Conservation (phyloP, 2,113 vertebrate species). For the Plotosus lineatus region DNA sequence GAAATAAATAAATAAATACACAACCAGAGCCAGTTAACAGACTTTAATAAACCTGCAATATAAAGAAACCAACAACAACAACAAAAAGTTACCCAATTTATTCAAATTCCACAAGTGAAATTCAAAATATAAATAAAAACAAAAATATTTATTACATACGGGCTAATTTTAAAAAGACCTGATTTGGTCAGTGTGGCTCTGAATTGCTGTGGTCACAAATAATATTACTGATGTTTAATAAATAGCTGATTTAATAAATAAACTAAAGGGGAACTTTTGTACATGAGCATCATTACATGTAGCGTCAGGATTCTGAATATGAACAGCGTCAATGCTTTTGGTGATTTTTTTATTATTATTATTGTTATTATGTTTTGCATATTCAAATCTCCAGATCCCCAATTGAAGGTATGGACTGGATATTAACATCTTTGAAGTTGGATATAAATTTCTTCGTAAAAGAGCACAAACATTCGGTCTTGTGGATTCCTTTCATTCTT, state of each 20-base stretch:
- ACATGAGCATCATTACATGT: slow-evolving; percentile 1
- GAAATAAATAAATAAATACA: neutral
- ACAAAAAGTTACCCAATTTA: neutral
- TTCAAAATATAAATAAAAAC: neutral
- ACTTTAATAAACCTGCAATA: slow-evolving; percentile 25
- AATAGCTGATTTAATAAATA: slow-evolving; percentile 31
- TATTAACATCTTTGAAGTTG: neutral
- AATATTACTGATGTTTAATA: slow-evolving; percentile 26
- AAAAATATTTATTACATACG: neutral
- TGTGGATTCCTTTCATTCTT: neutral
- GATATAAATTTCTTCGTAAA: neutral
- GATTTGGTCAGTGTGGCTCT: slow-evolving; percentile 5
- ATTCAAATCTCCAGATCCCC: neutral
- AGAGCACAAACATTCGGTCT: neutral
- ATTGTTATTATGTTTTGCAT: neutral
- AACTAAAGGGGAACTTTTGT: neutral
- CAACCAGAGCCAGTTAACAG: neutral
- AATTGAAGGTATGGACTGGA: neutral
- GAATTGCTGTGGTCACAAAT: slow-evolving; percentile 1
- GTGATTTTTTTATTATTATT: neutral
- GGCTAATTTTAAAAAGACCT: neutral
- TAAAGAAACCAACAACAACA: neutral
- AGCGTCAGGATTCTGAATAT: neutral
- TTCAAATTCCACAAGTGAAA: neutral
- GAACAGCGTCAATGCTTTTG: neutral